Base-by-base conservation (phyloP, 2,797 vertebrate species). In the Lagodon rhomboides region DNA sequence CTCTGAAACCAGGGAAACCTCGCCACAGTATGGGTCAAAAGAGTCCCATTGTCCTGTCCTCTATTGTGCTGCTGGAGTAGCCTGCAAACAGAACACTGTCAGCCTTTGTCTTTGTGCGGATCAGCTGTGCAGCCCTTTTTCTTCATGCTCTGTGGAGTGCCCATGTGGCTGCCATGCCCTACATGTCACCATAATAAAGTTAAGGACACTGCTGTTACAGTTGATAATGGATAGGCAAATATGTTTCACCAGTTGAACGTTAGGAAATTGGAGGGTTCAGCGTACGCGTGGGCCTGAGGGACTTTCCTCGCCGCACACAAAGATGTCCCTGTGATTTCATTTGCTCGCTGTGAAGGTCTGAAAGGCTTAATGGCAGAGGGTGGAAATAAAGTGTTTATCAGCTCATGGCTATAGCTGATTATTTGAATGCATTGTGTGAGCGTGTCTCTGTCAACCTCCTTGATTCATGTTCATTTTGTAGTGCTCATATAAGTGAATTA, bases 1-100 rank as follows among this genome's bases (percentile, higher is more conserved):
- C 91, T 87, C 89, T 84, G 82, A 90, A 92, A 92, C 83, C 51
- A 75, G 85, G 89, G 91, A 89, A 92, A 87, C 88, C 90, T 92
- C 73, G 43, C 77, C 81, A 81, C 82, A 89, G 69, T 82, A 65
- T 77, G 87, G 93, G 93, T 94, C 92, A 93, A 89, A 91, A 88
- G 87, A 93, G 86, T 81, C 81, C 92, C 85, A 94, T 95, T 96
- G 94, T 96, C 91, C 93, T 34, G 23, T 68, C 84, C 46, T 91
- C 90, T 87, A 95, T 96, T 96, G 95, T 96, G 90, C 83, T 84
- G 61, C 61, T 55, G 79, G 94, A 94, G 93, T 85, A 90, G 91
- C 92, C 89, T 54, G 90, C 89, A 92, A 93, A 94, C 93, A 82
- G 91, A 94, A 94, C 93, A 95, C 90, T 93, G 82, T 87, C 86